Percentiles rank a stretch among this genome's conserved stretches.
These are phyloP conservation scores for Helobdella robusta DNA, from an alignment of 2,888 invertebrate species.

Conservation along the genomic window DNA sequence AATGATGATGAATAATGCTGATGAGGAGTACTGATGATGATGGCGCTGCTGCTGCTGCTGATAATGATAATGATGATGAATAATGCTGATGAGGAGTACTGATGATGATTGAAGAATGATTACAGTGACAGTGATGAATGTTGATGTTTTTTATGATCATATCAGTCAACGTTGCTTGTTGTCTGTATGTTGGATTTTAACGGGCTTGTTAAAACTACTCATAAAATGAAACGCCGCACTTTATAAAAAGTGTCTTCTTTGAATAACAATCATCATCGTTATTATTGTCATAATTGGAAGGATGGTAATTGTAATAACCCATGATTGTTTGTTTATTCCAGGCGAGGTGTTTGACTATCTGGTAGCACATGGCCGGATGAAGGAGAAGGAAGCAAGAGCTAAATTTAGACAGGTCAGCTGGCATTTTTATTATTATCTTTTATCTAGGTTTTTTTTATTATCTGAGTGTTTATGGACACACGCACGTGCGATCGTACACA, in stretches of 20 bases:
- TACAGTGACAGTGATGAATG: neutral
- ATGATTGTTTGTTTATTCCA: conserved; percentile 37
- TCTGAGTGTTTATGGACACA: too few species aligned
- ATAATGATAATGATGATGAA: neutral
- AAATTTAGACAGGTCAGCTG: conserved; percentile 84
- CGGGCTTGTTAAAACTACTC: too few species aligned
- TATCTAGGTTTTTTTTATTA: too few species aligned
- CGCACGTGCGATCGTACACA: too few species aligned
- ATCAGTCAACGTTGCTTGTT: too few species aligned
- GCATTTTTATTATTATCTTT: too few species aligned
- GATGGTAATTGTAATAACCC: neutral
- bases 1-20: neutral
- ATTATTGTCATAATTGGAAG: neutral
- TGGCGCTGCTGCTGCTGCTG: neutral
- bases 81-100: too few species aligned
- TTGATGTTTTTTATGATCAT: too few species aligned
- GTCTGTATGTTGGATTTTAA: too few species aligned
- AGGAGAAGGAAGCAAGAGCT: conserved; percentile 80
- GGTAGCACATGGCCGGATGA: conserved; percentile 75
- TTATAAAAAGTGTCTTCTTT: neutral
- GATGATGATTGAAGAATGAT: neutral
- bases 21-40: neutral
- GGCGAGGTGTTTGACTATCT: conserved; percentile 92
- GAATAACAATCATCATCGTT: neutral
- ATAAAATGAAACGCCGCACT: too few species aligned